phyloP scores from a whole-genome alignment of 2,888 invertebrate species.

The Philhelius pedissequus region DNA sequence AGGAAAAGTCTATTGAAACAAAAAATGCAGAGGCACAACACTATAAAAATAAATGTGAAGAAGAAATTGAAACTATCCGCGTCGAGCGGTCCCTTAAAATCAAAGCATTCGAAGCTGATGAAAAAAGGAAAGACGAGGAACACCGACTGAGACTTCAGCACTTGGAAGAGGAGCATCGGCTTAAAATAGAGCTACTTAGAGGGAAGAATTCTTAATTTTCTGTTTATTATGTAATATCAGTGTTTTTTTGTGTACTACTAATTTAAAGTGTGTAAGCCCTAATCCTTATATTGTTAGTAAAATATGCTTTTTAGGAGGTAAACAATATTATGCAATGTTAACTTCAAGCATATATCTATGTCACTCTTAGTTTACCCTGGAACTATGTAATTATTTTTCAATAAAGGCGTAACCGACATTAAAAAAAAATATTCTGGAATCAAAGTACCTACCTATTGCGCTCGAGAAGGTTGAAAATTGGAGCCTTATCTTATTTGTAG shows the following conservation, averaged over 20 bases:
- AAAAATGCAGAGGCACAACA: background rate
- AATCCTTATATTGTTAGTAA: too few relatives aligned
- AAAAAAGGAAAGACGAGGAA: background rate
- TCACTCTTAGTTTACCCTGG: too few relatives aligned
- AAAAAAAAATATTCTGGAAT: too few relatives aligned
- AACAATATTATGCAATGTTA: too few relatives aligned
- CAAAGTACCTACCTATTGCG: too few relatives aligned
- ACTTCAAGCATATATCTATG: too few relatives aligned
- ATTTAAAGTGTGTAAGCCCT: too few relatives aligned
- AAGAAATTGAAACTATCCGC: background rate
- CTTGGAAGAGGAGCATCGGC: background rate
- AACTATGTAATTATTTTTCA: too few relatives aligned
- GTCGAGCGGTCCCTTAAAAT: background rate
- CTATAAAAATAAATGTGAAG: background rate
- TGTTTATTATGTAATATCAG: background rate
- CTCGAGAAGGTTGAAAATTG: too few relatives aligned
- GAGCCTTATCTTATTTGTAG: too few relatives aligned
- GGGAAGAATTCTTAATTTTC: background rate
- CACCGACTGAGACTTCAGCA: background rate
- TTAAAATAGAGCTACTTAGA: background rate
- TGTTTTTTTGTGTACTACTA: background rate
- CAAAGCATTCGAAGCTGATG: background rate
- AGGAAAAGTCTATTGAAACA: background rate
- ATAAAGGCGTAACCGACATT: too few relatives aligned
- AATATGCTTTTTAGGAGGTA: too few relatives aligned